phyloP scores from a whole-genome alignment of 2,113 vertebrate genomes.

The Oreotrochilus melanogaster region DNA sequence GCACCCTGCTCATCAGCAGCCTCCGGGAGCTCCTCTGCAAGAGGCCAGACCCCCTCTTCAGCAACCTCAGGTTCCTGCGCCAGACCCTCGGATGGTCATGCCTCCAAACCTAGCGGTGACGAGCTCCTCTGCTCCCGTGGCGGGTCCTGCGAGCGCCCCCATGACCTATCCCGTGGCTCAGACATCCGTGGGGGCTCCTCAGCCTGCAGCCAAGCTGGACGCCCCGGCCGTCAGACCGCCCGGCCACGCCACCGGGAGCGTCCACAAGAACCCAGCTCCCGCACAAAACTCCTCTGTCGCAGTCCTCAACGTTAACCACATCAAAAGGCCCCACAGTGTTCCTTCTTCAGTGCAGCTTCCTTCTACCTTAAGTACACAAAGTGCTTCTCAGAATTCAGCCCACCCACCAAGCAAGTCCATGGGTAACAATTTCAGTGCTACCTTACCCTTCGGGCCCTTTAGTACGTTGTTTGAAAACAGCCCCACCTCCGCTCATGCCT shows the following conservation, averaged over 20 bases:
- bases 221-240: slow-evolving; percentile 76
- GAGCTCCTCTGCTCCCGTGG: slow-evolving; percentile 73
- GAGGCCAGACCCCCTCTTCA: slow-evolving; percentile 79
- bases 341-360: slow-evolving; percentile 90
- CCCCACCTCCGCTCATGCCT: slow-evolving; percentile 91
- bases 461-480: slow-evolving; percentile 95
- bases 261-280: slow-evolving; percentile 83
- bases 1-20: slow-evolving; percentile 77
- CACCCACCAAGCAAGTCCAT: slow-evolving; percentile 86
- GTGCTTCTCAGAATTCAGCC: slow-evolving; percentile 94
- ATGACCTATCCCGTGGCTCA: slow-evolving; percentile 86
- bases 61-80: slow-evolving; percentile 81
- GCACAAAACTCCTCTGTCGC: slow-evolving; percentile 79
- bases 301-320: slow-evolving; percentile 80
- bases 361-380: slow-evolving; percentile 94
- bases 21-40: slow-evolving; percentile 75
- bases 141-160: slow-evolving; percentile 66
- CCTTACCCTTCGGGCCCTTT: slow-evolving; percentile 93
- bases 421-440: slow-evolving; percentile 89
- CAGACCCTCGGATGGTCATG: slow-evolving; percentile 81
- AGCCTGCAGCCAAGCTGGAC: slow-evolving; percentile 82
- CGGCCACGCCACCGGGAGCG: slow-evolving; percentile 59
- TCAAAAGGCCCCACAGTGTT: slow-evolving; percentile 86
- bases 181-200: slow-evolving; percentile 80
- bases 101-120: slow-evolving; percentile 69